Conservation (phyloP, 2,888 invertebrate species). For the Didymodactylos carnosus region DNA sequence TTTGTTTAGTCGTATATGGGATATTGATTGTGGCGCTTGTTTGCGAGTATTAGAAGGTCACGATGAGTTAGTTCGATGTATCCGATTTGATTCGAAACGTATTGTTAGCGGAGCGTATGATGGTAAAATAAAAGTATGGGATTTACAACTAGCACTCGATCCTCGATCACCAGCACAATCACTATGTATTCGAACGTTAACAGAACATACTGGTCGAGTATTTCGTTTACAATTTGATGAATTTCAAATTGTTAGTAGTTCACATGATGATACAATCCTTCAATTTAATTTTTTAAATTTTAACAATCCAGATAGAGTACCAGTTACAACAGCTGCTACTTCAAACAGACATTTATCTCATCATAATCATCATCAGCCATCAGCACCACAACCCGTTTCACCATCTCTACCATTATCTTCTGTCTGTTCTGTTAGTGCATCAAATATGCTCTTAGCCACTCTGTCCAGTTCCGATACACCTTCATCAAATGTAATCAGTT, state of each 20-base stretch:
- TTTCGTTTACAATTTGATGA: conserved; percentile 99
- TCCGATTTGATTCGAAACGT: conserved; percentile 89
- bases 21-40: conserved; percentile 57
- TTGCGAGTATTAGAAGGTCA: conserved; percentile 85
- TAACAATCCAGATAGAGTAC: background rate
- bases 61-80: conserved; percentile 92
- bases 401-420: too few relatives aligned
- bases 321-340: too few relatives aligned
- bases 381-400: too few relatives aligned
- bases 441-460: too few relatives aligned
- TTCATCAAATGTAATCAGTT: too few relatives aligned
- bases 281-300: conserved; percentile 84
- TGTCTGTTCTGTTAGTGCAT: too few relatives aligned
- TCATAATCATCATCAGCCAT: too few relatives aligned
- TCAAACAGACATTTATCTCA: too few relatives aligned
- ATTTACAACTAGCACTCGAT: conserved; percentile 88
- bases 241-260: conserved; percentile 97
- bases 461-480: too few relatives aligned
- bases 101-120: conserved; percentile 99
- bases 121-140: conserved; percentile 99
- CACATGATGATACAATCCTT: conserved; percentile 97
- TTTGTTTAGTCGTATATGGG: conserved; percentile 40
- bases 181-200: conserved; percentile 78
- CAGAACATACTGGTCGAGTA: conserved; percentile 98
- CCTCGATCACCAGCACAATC: conserved; percentile 79